Evolutionary conservation across 2,888 invertebrate genomes (phyloP).

Genomic region (Parapristionchus giblindavisi): DNA sequence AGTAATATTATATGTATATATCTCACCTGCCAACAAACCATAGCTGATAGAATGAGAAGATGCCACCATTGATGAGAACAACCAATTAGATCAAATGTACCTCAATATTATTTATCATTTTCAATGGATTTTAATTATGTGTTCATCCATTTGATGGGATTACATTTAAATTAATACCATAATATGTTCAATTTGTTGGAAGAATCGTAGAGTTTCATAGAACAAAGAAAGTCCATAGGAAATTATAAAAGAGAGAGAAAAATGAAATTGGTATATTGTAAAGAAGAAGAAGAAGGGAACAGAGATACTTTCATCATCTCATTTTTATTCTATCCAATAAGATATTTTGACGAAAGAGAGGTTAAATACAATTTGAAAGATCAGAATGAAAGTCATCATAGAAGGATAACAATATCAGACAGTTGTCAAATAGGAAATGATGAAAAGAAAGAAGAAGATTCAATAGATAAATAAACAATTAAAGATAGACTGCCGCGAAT

Average conservation of each 20-base stretch:
- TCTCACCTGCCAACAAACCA: conserved; percentile 88
- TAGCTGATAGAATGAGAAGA: conserved; percentile 84
- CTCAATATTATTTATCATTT: conserved; percentile 74
- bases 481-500: no score
- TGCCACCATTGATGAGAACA: conserved; percentile 99
- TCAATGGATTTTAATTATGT: neutral
- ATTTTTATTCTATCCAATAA: no score
- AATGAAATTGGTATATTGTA: neutral
- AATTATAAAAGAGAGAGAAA: neutral
- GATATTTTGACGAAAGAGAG: neutral
- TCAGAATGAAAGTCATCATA: no score
- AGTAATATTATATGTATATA: neutral
- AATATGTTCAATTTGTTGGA: neutral
- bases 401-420: no score
- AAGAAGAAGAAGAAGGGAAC: neutral
- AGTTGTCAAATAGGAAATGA: no score
- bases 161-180: neutral
- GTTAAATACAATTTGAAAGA: neutral
- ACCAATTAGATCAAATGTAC: conserved; percentile 88
- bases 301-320: no score
- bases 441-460: no score
- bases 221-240: no score
- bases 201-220: no score
- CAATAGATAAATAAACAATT: no score
- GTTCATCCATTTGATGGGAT: neutral